Percentiles rank a stretch among this genome's conserved stretches.
Conservation (phyloP, 2,797 vertebrate species). For the Argentina silus region DNA sequence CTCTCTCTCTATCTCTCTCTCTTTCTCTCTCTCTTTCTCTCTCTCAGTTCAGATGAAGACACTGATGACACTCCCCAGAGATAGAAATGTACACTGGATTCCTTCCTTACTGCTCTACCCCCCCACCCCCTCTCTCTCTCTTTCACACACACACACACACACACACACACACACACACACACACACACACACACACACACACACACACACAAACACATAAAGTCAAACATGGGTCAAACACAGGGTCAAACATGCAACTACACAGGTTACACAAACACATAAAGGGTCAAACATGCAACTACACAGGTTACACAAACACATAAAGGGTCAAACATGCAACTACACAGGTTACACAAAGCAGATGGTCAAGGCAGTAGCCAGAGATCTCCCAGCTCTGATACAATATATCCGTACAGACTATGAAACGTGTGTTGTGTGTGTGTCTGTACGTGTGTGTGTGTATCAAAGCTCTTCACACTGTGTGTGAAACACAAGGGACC, state of each 20-base stretch:
- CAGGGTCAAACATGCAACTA: conserved; percentile 55
- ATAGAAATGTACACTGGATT: conserved; percentile 45
- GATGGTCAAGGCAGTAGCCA: conserved; percentile 58
- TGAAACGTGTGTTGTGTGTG: conserved; percentile 45
- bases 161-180: not conserved
- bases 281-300: conserved; percentile 54
- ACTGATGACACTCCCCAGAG: conserved; percentile 55
- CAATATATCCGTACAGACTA: not conserved
- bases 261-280: conserved; percentile 33
- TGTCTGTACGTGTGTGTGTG: conserved; percentile 22
- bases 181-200: conserved; percentile 4
- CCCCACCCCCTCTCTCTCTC: not conserved
- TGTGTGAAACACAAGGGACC: conserved; percentile 83
- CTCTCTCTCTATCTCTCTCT: conserved; percentile 8
- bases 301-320: conserved; percentile 35
- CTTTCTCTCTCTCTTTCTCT: conserved; percentile 2
- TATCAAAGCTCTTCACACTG: conserved; percentile 43
- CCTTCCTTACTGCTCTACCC: conserved; percentile 33
- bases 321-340: conserved; percentile 54
- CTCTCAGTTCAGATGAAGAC: conserved; percentile 47
- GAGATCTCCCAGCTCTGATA: conserved; percentile 11
- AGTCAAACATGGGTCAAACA: conserved; percentile 12
- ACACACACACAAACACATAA: conserved; percentile 17
- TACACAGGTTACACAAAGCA: conserved; percentile 68
- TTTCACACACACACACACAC: not conserved